Evolutionary conservation across 2,888 invertebrate species (phyloP), one percentile per base, ranked within the genome.

Genomic region (Doris montereyensis): DNA sequence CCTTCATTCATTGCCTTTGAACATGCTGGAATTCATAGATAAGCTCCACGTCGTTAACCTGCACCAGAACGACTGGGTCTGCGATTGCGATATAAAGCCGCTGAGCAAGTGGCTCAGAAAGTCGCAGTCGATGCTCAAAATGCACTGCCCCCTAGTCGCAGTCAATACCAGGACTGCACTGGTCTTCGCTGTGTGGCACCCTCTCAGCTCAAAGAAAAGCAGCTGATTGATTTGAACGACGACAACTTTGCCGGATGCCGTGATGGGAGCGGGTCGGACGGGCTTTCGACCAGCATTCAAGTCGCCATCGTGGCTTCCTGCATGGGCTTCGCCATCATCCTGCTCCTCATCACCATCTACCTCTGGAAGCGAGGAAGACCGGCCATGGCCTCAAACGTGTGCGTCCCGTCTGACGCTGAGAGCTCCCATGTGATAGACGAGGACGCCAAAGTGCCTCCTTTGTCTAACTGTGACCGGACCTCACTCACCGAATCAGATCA

Each of bases 401-500:
- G 83, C 26, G 65, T 82, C 26, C 77, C 75, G 65, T 77, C 83
- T 0, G 78, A 77, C 10, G 81, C 80, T 10, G 83, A 82, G n/a
- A 85, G 84, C 52, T 81, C 81, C 41, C 84, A 85, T 76, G 35
- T 81, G 4, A 71, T 32, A 17, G 76, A 60, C 1, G 79, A 81
- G 35, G 83, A 86, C 67, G 80, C 83, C 41, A 87, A 86, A 79
- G 81, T 84, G 60, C 82, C 81, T 57, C 80, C 85, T 2, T 83
- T 83, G 34, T 72, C 80, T 68, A 86, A 88, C 73, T 80, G 84
- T 52, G 87, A 88, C 57, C 81, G 82, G 52, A 83, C 85, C 10
- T 88, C 88, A 26, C 77, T 88, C 4, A 87, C 85, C 65, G 86
- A 87, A 62, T 89, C 89, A 0, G 88, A 89, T 74, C 87, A 87